Percentiles rank a stretch among this genome's conserved stretches.
These are phyloP conservation scores for Tenrec ecaudatus DNA, from an alignment of 2,113 vertebrate species.

Conservation along the genomic window DNA sequence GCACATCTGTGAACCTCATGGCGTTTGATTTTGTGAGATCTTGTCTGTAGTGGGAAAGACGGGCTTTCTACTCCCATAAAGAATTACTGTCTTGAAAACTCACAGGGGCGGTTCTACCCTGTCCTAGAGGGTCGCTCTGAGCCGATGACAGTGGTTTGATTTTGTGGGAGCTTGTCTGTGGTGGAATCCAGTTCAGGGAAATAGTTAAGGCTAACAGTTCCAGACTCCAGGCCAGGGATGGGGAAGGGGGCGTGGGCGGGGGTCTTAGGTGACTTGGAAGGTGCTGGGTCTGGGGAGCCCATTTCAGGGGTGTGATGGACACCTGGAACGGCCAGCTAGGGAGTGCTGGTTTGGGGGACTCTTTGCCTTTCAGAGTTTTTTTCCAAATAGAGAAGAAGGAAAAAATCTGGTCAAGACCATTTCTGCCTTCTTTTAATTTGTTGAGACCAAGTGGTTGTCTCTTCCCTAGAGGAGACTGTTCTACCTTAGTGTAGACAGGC, in stretches of 20 bases:
- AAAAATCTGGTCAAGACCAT: background rate
- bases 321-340: background rate
- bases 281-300: too few species aligned
- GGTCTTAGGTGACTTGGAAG: background rate
- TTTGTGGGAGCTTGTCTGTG: background rate
- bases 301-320: background rate
- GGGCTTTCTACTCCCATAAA: too few species aligned
- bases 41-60: background rate
- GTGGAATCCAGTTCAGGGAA: background rate
- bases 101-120: too few species aligned
- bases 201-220: background rate
- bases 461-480: background rate
- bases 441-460: background rate
- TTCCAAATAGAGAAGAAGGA: background rate
- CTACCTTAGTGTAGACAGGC: background rate
- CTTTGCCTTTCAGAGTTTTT: background rate
- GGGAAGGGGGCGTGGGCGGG: background rate
- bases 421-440: slow-evolving; percentile 11
- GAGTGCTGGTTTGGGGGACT: background rate
- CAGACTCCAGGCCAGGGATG: too few species aligned
- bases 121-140: too few species aligned
- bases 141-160: too few species aligned
- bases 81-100: too few species aligned
- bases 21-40: background rate
- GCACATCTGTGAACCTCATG: background rate